Conservation (phyloP, 1,140 invertebrate genomes). For the Anthonomus grandis region DNA sequence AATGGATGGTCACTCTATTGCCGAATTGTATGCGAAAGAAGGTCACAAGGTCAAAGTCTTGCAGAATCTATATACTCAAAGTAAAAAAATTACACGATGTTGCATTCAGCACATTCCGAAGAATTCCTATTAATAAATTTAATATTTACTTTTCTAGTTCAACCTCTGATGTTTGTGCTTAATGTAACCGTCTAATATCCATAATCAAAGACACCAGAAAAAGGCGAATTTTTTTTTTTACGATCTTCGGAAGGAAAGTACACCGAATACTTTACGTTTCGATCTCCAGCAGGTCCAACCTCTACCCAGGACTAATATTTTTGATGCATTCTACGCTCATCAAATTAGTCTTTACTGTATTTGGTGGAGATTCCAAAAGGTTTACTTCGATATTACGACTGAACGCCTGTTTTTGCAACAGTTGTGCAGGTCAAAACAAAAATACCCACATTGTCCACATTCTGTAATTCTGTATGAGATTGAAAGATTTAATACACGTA, state of each 20-base stretch:
- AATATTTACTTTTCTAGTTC: constrained; percentile 1
- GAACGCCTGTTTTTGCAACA: neutral
- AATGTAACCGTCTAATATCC: constrained; percentile 2
- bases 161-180: constrained; percentile 4
- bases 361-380: neutral
- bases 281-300: constrained; percentile 4
- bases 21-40: neutral
- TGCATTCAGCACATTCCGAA: constrained; percentile 2
- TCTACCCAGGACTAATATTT: neutral
- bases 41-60: neutral
- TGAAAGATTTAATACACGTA: neutral
- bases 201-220: neutral
- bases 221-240: neutral
- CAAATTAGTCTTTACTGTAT: constrained; percentile 2
- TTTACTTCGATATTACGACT: neutral
- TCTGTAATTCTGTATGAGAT: constrained; percentile 3
- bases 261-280: no score
- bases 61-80: neutral
- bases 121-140: neutral
- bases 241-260: no score
- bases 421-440: constrained; percentile 1
- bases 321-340: constrained; percentile 4
- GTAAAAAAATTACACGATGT: neutral
- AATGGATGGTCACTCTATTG: no score
- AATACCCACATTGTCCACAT: constrained; percentile 6